phyloP scores from a whole-genome alignment of 1,140 invertebrate species.

The Aphidius gifuensis region DNA sequence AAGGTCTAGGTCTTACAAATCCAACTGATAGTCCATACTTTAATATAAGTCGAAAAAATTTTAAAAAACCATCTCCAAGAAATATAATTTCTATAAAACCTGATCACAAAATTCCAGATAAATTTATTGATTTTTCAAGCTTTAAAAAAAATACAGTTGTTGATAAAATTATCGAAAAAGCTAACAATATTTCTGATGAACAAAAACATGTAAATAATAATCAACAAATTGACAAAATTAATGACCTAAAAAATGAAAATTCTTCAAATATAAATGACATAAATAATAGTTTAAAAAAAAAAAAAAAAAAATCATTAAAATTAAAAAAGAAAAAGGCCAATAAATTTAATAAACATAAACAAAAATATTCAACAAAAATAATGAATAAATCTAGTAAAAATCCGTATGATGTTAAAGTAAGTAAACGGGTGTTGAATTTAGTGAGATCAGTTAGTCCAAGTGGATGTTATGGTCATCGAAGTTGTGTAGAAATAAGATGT shows the following conservation, averaged over 20 bases:
- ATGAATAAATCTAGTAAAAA: constrained; percentile 2
- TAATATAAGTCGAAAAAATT: constrained; percentile 23
- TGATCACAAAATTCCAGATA: no score
- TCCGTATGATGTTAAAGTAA: constrained; percentile 27
- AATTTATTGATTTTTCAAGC: not conserved
- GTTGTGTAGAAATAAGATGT: constrained; percentile 40
- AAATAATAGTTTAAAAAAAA: not conserved
- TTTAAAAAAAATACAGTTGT: not conserved
- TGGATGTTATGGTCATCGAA: constrained; percentile 41
- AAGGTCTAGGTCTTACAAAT: constrained; percentile 43
- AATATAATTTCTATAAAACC: no score
- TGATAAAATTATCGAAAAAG: not conserved
- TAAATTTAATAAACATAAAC: constrained; percentile 5
- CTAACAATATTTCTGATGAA: not conserved
- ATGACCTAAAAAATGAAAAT: not conserved
- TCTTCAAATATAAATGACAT: not conserved
- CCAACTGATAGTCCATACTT: constrained; percentile 47
- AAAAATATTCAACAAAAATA: not conserved
- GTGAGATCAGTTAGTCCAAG: constrained; percentile 35
- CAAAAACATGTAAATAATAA: not conserved
- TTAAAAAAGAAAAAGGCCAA: not conserved
- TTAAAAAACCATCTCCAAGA: not conserved
- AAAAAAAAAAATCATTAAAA: not conserved
- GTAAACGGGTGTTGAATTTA: constrained; percentile 37
- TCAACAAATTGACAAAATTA: not conserved